phyloP scores from a whole-genome alignment of 92 coral and sea anemone species.

The Palythoa grandiflora region DNA sequence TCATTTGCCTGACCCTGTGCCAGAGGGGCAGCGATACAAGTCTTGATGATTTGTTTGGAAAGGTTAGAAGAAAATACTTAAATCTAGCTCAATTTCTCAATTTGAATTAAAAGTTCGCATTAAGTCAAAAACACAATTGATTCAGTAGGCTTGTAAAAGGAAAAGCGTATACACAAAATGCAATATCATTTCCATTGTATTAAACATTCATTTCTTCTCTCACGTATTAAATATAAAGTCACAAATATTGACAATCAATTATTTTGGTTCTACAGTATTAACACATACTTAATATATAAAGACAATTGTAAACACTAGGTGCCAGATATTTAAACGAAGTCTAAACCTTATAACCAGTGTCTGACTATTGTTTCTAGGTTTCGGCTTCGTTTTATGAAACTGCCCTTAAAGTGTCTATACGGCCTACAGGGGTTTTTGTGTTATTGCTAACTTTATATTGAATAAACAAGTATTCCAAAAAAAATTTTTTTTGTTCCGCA shows the following conservation, averaged over 20 bases:
- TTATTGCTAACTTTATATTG: too few species aligned
- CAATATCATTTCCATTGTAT: conserved; percentile 33
- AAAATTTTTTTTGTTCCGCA: too few species aligned
- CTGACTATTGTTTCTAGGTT: conserved; percentile 1
- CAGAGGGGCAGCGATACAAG: conserved; percentile 48
- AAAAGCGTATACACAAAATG: conserved; percentile 29
- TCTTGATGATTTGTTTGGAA: conserved; percentile 47
- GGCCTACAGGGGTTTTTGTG: too few species aligned
- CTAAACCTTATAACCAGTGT: conserved; percentile 20
- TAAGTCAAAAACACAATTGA: conserved; percentile 35
- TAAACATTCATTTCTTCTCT: conserved; percentile 39
- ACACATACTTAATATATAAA: conserved; percentile 36
- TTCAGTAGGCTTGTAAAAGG: conserved; percentile 29
- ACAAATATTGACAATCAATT: conserved; percentile 22
- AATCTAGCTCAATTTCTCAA: conserved; percentile 39
- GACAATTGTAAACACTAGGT: conserved; percentile 33
- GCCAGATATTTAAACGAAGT: conserved; percentile 20
- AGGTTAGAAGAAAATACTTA: conserved; percentile 35
- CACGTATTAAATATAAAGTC: conserved; percentile 21
- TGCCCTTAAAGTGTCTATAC: too few species aligned
- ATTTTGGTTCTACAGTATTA: conserved; percentile 38
- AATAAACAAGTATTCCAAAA: too few species aligned
- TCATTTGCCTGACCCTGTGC: conserved; percentile 53
- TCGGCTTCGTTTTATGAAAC: not conserved
- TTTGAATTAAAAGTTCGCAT: conserved; percentile 40